These are phyloP conservation scores for Agonum fuliginosum DNA, from an alignment of 2,888 invertebrate species.

Conservation along the genomic window DNA sequence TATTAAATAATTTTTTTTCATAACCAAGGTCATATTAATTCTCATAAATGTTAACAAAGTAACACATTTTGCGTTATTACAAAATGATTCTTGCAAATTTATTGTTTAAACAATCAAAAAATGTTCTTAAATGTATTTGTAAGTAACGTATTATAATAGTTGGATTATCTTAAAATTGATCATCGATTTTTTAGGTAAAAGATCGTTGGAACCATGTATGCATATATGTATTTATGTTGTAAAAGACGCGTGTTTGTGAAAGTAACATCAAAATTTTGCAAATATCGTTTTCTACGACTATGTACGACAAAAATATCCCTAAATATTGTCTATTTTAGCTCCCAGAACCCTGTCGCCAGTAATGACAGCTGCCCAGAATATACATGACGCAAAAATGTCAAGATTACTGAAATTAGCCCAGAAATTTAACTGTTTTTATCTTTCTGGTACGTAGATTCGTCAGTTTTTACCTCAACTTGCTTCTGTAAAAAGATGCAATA, in stretches of 20 bases:
- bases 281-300: neutral
- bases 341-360: conserved; percentile 11
- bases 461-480: neutral
- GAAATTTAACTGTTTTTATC: conserved; percentile 92
- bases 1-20: no score
- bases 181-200: no score
- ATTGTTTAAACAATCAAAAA: no score
- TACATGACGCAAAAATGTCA: conserved; percentile 75
- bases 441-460: conserved; percentile 82
- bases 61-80: no score
- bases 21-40: no score
- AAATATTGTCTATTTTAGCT: conserved; percentile 4
- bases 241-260: neutral
- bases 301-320: neutral
- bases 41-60: no score
- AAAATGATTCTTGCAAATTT: no score
- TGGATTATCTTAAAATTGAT: no score
- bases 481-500: no score
- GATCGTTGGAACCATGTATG: no score
- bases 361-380: conserved; percentile 64
- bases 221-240: neutral
- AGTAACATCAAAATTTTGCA: neutral
- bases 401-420: conserved; percentile 86
- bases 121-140: no score
- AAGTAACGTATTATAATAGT: no score